Percentiles rank a stretch among this genome's conserved stretches.
phyloP scores from a whole-genome alignment of 2,797 vertebrate species.

The Meda fulgida region DNA sequence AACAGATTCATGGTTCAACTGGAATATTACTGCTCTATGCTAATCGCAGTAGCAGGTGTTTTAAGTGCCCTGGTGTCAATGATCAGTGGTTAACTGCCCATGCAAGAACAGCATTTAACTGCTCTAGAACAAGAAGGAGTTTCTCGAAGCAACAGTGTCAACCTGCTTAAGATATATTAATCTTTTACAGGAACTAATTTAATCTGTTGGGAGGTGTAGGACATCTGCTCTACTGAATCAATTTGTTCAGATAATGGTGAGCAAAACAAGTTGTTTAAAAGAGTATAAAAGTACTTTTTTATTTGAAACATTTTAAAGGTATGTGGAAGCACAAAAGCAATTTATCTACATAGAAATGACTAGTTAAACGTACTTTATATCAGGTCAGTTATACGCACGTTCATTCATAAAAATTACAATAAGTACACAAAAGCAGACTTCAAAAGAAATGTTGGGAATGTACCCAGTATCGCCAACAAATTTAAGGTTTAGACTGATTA shows the following conservation, averaged over 20 bases:
- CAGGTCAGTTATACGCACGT: not conserved
- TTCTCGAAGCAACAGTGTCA: not conserved
- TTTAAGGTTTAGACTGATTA: not conserved
- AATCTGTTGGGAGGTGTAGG: not conserved
- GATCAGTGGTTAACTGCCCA: slow-evolving; percentile 21
- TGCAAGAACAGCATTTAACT: slow-evolving; percentile 25
- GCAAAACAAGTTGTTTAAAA: not conserved
- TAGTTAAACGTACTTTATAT: not conserved
- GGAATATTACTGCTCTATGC: not conserved
- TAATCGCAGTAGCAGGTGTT: slow-evolving; percentile 23
- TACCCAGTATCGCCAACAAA: not conserved
- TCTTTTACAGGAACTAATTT: not conserved
- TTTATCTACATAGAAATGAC: not conserved
- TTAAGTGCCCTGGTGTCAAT: slow-evolving; percentile 15
- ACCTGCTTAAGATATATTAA: not conserved
- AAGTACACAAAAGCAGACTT: not conserved
- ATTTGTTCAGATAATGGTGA: not conserved
- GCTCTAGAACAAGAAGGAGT: slow-evolving; percentile 17
- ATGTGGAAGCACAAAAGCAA: not conserved
- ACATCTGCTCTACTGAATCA: not conserved
- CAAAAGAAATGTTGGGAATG: not conserved
- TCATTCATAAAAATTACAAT: not conserved
- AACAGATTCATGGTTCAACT: not conserved
- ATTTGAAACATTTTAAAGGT: not conserved
- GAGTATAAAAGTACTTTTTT: not conserved